Evolutionary conservation across 2,797 vertebrate species (phyloP).

Genomic region (Sebastes baramenuke): DNA sequence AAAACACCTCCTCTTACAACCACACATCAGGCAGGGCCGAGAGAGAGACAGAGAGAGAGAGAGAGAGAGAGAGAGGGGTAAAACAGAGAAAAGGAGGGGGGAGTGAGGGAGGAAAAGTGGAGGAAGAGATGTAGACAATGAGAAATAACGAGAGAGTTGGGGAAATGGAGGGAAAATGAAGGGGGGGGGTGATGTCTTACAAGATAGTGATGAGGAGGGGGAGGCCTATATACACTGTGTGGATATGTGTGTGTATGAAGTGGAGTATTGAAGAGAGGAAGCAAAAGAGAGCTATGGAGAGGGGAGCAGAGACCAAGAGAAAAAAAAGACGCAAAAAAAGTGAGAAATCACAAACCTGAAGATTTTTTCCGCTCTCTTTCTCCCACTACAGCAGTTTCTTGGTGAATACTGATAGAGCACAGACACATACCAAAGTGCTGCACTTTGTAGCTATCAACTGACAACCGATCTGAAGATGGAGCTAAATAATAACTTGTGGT

Average conservation of each 20-base stretch:
- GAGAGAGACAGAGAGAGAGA: not conserved
- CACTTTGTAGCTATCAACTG: conserved; percentile 27
- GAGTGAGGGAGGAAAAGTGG: conserved; percentile 3
- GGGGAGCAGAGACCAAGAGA: conserved; percentile 20
- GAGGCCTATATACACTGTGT: not conserved
- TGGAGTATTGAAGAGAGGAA: conserved; percentile 1
- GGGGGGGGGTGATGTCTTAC: conserved; percentile 22
- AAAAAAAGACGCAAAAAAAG: conserved; percentile 43
- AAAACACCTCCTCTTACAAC: conserved; percentile 63
- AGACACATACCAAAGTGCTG: conserved; percentile 13
- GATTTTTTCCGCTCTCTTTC: conserved; percentile 25
- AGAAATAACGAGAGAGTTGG: conserved; percentile 55
- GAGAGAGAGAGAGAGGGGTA: not conserved
- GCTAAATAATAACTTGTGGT: conserved; percentile 13
- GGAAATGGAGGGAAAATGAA: conserved; percentile 46
- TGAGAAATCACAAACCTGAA: conserved; percentile 42
- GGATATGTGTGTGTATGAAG: conserved; percentile 16
- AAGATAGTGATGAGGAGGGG: conserved; percentile 34
- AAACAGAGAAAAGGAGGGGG: not conserved
- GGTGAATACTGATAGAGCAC: conserved; percentile 55
- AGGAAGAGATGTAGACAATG: conserved; percentile 29
- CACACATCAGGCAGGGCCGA: conserved; percentile 42
- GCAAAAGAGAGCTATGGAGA: conserved; percentile 5
- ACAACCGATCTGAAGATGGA: conserved; percentile 8
- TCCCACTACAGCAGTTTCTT: conserved; percentile 36